Base-by-base conservation (phyloP, 1,140 invertebrate species). In the Tachypleus tridentatus region DNA sequence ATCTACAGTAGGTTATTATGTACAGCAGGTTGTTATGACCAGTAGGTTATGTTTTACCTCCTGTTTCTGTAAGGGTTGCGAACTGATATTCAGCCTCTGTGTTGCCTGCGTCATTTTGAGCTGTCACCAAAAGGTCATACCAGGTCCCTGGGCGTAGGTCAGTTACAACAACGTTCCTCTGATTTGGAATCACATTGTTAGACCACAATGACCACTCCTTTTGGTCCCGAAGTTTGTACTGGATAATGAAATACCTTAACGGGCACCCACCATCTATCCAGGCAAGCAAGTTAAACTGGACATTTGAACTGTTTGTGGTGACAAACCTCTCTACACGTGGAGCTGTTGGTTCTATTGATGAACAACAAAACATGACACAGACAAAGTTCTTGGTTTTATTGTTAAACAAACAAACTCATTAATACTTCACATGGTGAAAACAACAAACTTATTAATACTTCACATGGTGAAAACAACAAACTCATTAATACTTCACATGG, bases 191-290 rank as follows among this genome's bases (percentile, higher is more conserved):
- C 0, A 93, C 89, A 74, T 91, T 90, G 75, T 93, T 94, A 5
- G 90, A 91, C 29, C 93, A 91, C 76, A 93, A 88, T 71, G 88
- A 92, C 91, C 91, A 95, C 81, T 94, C 91, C 64, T 70, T 79
- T 79, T 70, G 76, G 0, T 47, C 60, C 5, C 65, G 57, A 5
- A 64, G 90, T 78, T 94, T 94, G 77, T 96, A 91, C 78, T 95
- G 91, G 51, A 98, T 89, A 62, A 95, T 91, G 77, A 95, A 98
- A 74, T 93, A 93, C 58, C 89, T 84, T 86, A 98, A 95, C 3
- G 92, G 90, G 77, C 95, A 98, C 50, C 93, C 93, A 65, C 92
- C 92, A 76, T 94, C 91, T 62, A 87, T 86, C 94, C 94, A 98
- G 62, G 91, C 87, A 72, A 86, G 89, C 58, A 98, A 82, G 73